Percentiles rank a stretch among this genome's conserved stretches.
Conservation (phyloP, 2,797 vertebrate genomes). For the Sphaeramia orbicularis region DNA sequence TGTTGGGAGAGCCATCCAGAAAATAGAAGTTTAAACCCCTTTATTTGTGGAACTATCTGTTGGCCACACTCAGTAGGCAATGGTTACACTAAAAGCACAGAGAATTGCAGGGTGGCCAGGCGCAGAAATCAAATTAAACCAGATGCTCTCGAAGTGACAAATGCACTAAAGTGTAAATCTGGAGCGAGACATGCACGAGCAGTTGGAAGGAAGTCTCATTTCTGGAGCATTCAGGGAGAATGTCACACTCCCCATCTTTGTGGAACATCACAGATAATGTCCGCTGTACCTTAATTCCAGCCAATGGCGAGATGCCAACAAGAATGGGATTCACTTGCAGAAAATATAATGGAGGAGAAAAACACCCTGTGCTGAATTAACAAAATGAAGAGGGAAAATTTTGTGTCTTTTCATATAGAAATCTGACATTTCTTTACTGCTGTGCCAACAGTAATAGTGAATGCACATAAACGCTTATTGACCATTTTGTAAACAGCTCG, state of each 20-base stretch:
- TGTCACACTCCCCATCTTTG: conserved; percentile 71
- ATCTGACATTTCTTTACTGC: conserved; percentile 26
- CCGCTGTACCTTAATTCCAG: conserved; percentile 41
- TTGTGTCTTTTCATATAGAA: conserved; percentile 20
- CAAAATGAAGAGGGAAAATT: conserved; percentile 10
- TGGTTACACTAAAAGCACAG: conserved; percentile 82
- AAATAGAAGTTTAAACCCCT: conserved; percentile 83
- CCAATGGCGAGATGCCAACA: conserved; percentile 52
- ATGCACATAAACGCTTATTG: conserved; percentile 33
- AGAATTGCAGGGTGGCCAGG: conserved; percentile 82
- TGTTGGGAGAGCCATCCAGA: conserved; percentile 76
- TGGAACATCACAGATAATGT: conserved; percentile 68
- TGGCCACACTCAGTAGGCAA: conserved; percentile 80
- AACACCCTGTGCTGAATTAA: conserved; percentile 11
- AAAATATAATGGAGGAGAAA: conserved; percentile 32
- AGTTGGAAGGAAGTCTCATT: conserved; percentile 64
- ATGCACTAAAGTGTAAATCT: conserved; percentile 81
- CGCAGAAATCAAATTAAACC: conserved; percentile 84
- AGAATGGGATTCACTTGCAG: conserved; percentile 22
- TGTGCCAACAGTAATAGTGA: conserved; percentile 1
- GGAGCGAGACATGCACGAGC: conserved; percentile 58
- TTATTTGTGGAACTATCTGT: conserved; percentile 88
- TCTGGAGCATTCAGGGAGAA: conserved; percentile 70
- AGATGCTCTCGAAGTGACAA: conserved; percentile 80
- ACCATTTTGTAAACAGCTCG: conserved; percentile 48